Evolutionary conservation across 2,888 invertebrate genomes (phyloP).

Genomic region (Diaprepes abbreviatus): DNA sequence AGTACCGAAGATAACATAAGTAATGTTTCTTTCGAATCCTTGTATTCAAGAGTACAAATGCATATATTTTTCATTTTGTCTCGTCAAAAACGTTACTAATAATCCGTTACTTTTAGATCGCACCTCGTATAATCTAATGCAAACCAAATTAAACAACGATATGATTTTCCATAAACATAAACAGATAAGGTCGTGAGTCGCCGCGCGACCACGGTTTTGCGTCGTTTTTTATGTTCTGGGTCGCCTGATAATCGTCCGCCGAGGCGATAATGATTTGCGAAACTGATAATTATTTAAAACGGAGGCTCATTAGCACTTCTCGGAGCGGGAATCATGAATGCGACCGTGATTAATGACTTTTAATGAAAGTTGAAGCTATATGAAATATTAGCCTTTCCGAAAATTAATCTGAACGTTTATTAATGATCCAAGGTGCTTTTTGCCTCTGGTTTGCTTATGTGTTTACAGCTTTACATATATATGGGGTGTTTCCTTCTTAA

Average conservation of each 20-base stretch:
- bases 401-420: slow-evolving; percentile 37
- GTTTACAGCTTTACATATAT: background rate
- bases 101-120: background rate
- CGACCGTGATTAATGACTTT: slow-evolving; percentile 41
- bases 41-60: too few species aligned
- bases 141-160: slow-evolving; percentile 20
- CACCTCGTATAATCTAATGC: slow-evolving; percentile 4
- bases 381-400: slow-evolving; percentile 39
- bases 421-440: slow-evolving; percentile 33
- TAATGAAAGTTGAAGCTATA: slow-evolving; percentile 34
- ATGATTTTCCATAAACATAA: slow-evolving; percentile 23
- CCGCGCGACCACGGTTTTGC: slow-evolving; percentile 12
- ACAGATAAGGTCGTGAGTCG: slow-evolving; percentile 17
- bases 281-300: slow-evolving; percentile 44
- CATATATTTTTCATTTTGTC: too few species aligned
- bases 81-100: too few species aligned
- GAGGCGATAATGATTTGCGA: slow-evolving; percentile 38
- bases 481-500: too few species aligned
- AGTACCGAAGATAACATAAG: too few species aligned
- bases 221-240: slow-evolving; percentile 28
- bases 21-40: too few species aligned
- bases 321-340: slow-evolving; percentile 20
- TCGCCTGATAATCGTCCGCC: slow-evolving; percentile 28
- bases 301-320: slow-evolving; percentile 36
- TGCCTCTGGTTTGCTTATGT: slow-evolving; percentile 1